These are phyloP conservation scores for Anoplophora glabripennis DNA, from an alignment of 1,140 invertebrate genomes.

Conservation along the genomic window DNA sequence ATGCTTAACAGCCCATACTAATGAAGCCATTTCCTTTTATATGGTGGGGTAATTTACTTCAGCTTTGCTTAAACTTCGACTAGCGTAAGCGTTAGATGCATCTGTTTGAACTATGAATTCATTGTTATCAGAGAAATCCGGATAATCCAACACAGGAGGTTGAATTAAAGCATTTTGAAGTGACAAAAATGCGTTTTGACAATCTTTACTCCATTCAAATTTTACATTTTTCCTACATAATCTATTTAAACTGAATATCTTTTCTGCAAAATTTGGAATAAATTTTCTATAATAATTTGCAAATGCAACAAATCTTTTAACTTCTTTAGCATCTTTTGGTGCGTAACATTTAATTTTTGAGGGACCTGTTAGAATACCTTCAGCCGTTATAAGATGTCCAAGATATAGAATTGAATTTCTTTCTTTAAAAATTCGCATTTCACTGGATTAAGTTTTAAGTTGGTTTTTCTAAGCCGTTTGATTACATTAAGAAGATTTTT, in stretches of 20 bases:
- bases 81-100: constrained; percentile 1
- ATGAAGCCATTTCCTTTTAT: constrained; percentile 8
- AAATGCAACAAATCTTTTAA: not conserved
- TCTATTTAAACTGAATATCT: not conserved
- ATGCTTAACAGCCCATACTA: not conserved
- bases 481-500: constrained; percentile 14
- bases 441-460: constrained; percentile 21
- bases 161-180: no score
- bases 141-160: no score
- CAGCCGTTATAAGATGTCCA: not conserved
- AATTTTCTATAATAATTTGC: not conserved
- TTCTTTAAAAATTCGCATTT: constrained; percentile 26
- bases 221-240: not conserved
- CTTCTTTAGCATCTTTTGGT: not conserved
- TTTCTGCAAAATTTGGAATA: not conserved
- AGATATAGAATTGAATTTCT: not conserved
- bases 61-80: not conserved
- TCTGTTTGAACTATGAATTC: not conserved
- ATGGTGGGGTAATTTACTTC: not conserved
- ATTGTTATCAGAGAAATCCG: no score
- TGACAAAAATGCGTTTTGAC: no score
- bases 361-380: not conserved
- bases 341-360: not conserved
- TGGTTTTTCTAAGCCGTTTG: constrained; percentile 17
- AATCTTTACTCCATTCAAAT: not conserved